Conservation (phyloP, 2,113 vertebrate species). For the Bothrops jararaca region DNA sequence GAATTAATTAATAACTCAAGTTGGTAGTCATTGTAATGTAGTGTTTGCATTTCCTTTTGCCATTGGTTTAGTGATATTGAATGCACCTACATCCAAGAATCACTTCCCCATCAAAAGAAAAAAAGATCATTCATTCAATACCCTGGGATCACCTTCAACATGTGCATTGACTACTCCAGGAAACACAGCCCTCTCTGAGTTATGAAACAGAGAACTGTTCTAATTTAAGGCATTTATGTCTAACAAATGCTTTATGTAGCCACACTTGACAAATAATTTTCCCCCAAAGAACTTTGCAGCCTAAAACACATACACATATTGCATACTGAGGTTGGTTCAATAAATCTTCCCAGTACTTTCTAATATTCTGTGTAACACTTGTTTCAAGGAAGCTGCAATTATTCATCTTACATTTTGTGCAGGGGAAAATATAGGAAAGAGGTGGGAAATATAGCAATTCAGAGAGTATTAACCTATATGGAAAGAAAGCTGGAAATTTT, state of each 20-base stretch:
- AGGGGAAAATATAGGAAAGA: no score
- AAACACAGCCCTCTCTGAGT: background rate
- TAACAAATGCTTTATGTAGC: slow-evolving; percentile 5
- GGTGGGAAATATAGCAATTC: background rate
- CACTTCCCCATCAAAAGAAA: background rate
- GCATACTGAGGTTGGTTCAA: background rate
- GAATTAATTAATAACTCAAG: background rate
- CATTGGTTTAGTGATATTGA: background rate
- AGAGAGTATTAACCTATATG: background rate
- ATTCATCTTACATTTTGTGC: background rate
- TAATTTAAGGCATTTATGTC: background rate
- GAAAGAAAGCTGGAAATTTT: background rate
- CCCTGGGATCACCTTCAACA: background rate
- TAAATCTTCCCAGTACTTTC: slow-evolving; percentile 12
- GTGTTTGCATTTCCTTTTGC: background rate
- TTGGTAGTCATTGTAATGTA: background rate
- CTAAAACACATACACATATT: background rate
- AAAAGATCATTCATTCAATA: background rate
- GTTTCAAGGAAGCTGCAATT: background rate
- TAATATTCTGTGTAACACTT: background rate
- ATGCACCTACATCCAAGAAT: background rate
- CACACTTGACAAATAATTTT: slow-evolving; percentile 22
- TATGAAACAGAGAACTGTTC: background rate
- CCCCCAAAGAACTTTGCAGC: background rate
- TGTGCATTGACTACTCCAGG: background rate